phyloP scores from a whole-genome alignment of 2,888 invertebrate genomes.

The Nomada fucata region DNA sequence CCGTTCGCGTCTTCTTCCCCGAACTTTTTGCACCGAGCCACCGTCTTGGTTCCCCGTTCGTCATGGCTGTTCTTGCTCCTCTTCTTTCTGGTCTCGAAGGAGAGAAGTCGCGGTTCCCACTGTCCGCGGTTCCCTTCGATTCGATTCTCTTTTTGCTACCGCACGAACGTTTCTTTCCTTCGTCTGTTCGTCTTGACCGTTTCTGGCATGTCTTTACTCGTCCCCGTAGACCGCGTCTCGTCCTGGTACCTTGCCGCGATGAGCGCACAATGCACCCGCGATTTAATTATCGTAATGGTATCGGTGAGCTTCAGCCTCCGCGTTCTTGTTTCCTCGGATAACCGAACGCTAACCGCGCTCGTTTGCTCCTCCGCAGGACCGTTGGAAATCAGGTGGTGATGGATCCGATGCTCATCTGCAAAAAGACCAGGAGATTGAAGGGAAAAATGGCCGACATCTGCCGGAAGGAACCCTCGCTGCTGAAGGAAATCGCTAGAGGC shows the following conservation, averaged over 20 bases:
- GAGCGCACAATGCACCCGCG: slow-evolving; percentile 44
- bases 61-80: slow-evolving; percentile 32
- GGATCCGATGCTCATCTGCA: slow-evolving; percentile 95
- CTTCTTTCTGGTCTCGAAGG: slow-evolving; percentile 45
- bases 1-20: slow-evolving; percentile 23
- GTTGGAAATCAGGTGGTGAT: slow-evolving; percentile 94
- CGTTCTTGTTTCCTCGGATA: background rate
- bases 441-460: slow-evolving; percentile 93
- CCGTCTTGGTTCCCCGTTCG: slow-evolving; percentile 39
- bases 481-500: slow-evolving; percentile 93
- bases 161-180: slow-evolving; percentile 21
- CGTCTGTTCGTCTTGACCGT: slow-evolving; percentile 28
- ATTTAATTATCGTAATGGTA: slow-evolving; percentile 73
- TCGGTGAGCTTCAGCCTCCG: slow-evolving; percentile 46
- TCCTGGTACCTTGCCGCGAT: slow-evolving; percentile 22
- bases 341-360: background rate
- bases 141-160: slow-evolving; percentile 27
- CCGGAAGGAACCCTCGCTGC: slow-evolving; percentile 91
- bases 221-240: slow-evolving; percentile 15
- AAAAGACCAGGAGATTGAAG: slow-evolving; percentile 91
- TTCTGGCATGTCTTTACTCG: slow-evolving; percentile 37
- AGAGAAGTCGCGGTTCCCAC: slow-evolving; percentile 58
- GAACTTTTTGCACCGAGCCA: slow-evolving; percentile 37
- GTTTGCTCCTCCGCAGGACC: slow-evolving; percentile 86
- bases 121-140: slow-evolving; percentile 14